Evolutionary conservation across 2,113 vertebrate species (phyloP), one percentile per base, ranked within the genome.

Genomic region (Diphyllodes magnificus): DNA sequence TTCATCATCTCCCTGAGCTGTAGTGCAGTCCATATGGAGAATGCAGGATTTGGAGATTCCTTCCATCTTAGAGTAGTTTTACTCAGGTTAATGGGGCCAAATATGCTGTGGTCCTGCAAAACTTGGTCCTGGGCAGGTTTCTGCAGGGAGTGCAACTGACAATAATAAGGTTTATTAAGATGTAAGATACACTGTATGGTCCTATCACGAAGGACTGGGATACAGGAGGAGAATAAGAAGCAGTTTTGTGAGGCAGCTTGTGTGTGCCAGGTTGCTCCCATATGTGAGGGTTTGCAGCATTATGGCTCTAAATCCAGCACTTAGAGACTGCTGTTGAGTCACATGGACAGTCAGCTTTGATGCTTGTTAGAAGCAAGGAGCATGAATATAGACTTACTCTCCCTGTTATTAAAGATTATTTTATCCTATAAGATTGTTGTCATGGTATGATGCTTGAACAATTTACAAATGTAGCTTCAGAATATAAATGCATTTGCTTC

Each of bases 351-450:
- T 30, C 42, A 39, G 72, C 60, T 84, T 93, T 94, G 89, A 91
- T 86, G 86, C 92, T 93, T 80, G 15, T 82, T 90, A 64, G 72
- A 88, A 89, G 89, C 85, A 91, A 92, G 93, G 73, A 86, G 92
- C 84, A 44, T 88, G 50, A 66, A 78, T 95, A 73, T 19, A 89
- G 83, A 86, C 60, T 90, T 90, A 86, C 76, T 96, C 72, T 80
- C 79, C 18, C 80, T 73, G 88, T 94, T 97, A 79, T 93, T 95
- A 95, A 94, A 91, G 78, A 96, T 93, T 87, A 94, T 94, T 97
- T 96, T 93, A 60, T 97, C 92, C 97, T 68, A 7, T 22, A 80
- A 94, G 83, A 93, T 84, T 61, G 80, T 92, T 89, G 91, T 89
- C 91, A 64, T 66, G 88, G 78, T 68, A 2, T 25, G 59, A 94